Conservation (phyloP, 1,140 invertebrate species). For the Phymastichus coffea region DNA sequence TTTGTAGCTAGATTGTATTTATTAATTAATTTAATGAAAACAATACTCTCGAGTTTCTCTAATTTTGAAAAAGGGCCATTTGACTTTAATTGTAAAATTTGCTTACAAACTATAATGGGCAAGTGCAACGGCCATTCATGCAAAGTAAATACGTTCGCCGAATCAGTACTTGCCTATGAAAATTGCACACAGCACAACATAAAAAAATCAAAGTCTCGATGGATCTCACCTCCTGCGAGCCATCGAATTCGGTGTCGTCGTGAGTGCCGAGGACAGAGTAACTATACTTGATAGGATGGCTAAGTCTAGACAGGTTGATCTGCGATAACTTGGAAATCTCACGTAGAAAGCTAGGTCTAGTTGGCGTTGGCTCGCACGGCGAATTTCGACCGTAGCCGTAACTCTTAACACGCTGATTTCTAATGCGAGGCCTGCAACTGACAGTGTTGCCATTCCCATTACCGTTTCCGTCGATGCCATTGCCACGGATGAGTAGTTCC, state of each 20-base stretch:
- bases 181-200: too few species aligned
- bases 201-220: too few species aligned
- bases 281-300: conserved; percentile 67
- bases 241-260: conserved; percentile 67
- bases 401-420: not conserved
- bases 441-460: not conserved
- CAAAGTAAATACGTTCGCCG: not conserved
- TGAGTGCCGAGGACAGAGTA: conserved; percentile 70
- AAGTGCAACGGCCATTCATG: not conserved
- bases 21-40: too few species aligned
- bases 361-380: conserved; percentile 36
- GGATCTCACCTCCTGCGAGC: conserved; percentile 57
- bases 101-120: not conserved
- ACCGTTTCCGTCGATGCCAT: conserved; percentile 38
- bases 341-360: conserved; percentile 62
- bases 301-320: conserved; percentile 69
- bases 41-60: too few species aligned
- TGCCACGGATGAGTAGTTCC: conserved; percentile 55
- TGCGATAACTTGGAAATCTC: conserved; percentile 75
- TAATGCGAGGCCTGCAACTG: not conserved
- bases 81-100: too few species aligned
- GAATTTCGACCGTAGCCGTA: conserved; percentile 40
- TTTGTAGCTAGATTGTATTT: too few species aligned
- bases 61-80: too few species aligned
- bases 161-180: too few species aligned